Evolutionary conservation across 2,113 vertebrate genomes (phyloP).

Genomic region (Mobula birostris): DNA sequence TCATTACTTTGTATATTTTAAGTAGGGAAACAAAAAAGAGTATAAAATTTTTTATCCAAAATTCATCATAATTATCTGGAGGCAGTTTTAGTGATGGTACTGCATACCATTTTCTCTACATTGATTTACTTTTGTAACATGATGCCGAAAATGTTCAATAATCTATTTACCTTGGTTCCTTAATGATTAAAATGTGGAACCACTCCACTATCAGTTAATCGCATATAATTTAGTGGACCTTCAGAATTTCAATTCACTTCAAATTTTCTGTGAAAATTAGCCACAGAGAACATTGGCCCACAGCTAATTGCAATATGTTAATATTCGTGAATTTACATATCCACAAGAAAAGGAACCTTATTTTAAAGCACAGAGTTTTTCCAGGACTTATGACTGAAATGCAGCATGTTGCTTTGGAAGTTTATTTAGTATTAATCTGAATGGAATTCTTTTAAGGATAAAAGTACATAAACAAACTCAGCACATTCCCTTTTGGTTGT

Average conservation of each 20-base stretch:
- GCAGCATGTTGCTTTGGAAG: neutral
- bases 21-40: neutral
- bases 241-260: neutral
- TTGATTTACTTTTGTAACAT: neutral
- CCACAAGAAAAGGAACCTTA: neutral
- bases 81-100: neutral
- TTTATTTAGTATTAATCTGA: neutral
- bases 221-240: neutral
- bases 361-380: neutral
- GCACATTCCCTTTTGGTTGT: neutral
- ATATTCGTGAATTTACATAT: neutral
- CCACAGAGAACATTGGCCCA: neutral
- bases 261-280: neutral
- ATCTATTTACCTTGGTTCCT: neutral
- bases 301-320: neutral
- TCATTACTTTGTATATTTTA: neutral
- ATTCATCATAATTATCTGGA: neutral
- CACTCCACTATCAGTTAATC: neutral
- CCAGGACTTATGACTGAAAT: neutral
- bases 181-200: neutral
- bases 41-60: neutral
- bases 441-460: neutral
- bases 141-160: neutral
- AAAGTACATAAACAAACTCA: neutral
- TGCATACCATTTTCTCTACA: neutral